Evolutionary conservation across 2,888 invertebrate genomes (phyloP).

Genomic region (Cryptocephalus primarius): DNA sequence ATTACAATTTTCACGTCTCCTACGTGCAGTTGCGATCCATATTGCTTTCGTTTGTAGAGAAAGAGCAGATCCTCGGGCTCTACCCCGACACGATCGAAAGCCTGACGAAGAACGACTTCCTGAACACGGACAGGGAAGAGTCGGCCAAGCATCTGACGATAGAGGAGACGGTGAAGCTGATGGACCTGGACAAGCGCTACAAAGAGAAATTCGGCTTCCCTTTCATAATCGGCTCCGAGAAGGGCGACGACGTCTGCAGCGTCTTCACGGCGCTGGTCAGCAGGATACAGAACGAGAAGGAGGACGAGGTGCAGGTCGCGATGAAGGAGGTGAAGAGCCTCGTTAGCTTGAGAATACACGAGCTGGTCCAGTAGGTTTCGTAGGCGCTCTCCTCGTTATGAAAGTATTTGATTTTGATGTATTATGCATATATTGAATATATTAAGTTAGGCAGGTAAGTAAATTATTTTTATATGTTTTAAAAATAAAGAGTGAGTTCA

Average conservation of each 20-base stretch:
- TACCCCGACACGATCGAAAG: conserved; percentile 57
- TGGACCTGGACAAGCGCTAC: conserved; percentile 44
- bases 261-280: conserved; percentile 46
- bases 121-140: conserved; percentile 32
- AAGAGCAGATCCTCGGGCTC: conserved; percentile 42
- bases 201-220: conserved; percentile 56
- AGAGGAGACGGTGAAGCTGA: conserved; percentile 43
- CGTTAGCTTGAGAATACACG: conserved; percentile 44
- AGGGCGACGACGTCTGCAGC: conserved; percentile 48
- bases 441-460: too few species aligned
- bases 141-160: conserved; percentile 42
- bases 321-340: conserved; percentile 61
- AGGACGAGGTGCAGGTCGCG: conserved; percentile 45
- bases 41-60: conserved; percentile 40
- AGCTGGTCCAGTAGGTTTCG: conserved; percentile 13
- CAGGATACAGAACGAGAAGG: conserved; percentile 42
- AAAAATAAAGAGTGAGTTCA: too few species aligned
- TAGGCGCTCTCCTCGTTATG: too few species aligned
- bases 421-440: too few species aligned
- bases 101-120: conserved; percentile 42
- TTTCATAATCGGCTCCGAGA: conserved; percentile 52
- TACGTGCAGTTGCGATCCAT: too few species aligned
- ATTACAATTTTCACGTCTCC: too few species aligned
- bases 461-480: too few species aligned
- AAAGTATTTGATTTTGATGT: too few species aligned